A percentile compares a stretch with the other conserved stretches of the same genome.
These are phyloP conservation scores for Ophion costatus DNA, from an alignment of 2,888 invertebrate genomes.

Conservation along the genomic window DNA sequence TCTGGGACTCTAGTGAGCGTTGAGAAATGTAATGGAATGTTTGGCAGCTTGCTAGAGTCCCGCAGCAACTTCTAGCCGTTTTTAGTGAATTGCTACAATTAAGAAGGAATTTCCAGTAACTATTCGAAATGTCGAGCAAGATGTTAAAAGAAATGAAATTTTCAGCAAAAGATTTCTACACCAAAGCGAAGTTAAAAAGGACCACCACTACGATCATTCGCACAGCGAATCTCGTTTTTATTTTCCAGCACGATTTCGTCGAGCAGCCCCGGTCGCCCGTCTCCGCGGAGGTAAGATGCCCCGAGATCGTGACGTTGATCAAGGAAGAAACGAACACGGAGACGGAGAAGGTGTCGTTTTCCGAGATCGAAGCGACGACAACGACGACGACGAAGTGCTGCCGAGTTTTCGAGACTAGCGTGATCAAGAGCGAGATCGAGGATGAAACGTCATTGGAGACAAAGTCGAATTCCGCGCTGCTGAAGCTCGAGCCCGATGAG, in stretches of 20 bases:
- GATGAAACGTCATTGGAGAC: constrained; percentile 52
- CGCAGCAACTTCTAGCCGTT: too few relatives aligned
- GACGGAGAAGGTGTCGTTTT: constrained; percentile 58
- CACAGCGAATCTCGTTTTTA: constrained; percentile 8
- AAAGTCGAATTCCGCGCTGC: constrained; percentile 63
- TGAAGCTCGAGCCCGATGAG: constrained; percentile 70
- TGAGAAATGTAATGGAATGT: too few relatives aligned
- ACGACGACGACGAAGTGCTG: constrained; percentile 38
- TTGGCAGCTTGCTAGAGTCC: too few relatives aligned
- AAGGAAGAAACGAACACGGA: constrained; percentile 73
- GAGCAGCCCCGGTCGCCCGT: constrained; percentile 76
- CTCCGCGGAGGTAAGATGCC: constrained; percentile 71
- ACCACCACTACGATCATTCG: background rate
- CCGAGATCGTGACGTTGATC: constrained; percentile 71
- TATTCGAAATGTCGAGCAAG: background rate
- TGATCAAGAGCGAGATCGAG: constrained; percentile 59
- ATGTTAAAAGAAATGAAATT: background rate
- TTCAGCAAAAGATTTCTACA: background rate
- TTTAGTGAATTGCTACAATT: too few relatives aligned
- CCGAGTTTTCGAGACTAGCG: constrained; percentile 23
- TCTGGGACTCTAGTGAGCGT: too few relatives aligned
- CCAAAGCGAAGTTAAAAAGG: background rate
- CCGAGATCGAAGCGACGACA: constrained; percentile 53
- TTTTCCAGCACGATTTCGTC: constrained; percentile 76
- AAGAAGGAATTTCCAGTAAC: background rate